These are phyloP conservation scores for Cairina moschata DNA, from an alignment of 2,113 vertebrate species.

Conservation along the genomic window DNA sequence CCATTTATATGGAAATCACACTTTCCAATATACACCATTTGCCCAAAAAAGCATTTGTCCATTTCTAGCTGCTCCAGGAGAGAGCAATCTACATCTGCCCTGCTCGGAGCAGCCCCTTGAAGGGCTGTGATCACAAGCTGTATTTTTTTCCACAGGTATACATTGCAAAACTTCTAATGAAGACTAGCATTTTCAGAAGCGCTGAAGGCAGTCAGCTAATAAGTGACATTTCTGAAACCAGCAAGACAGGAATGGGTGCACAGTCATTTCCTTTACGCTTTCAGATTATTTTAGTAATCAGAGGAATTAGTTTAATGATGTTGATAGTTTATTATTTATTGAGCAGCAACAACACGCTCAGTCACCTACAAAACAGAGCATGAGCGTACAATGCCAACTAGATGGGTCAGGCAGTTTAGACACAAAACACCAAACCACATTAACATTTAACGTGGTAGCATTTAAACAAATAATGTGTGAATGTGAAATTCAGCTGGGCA, in stretches of 20 bases:
- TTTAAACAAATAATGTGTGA: neutral
- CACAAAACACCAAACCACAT: neutral
- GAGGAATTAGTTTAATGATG: neutral
- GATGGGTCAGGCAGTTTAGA: neutral
- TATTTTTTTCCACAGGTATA: neutral
- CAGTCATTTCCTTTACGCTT: neutral
- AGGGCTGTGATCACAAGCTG: neutral
- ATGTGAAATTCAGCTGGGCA: neutral
- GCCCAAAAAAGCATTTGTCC: neutral
- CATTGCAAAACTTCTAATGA: neutral
- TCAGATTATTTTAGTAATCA: neutral
- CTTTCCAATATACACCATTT: neutral
- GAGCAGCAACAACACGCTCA: neutral
- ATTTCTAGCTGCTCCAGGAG: neutral
- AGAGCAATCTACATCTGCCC: neutral
- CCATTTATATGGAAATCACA: neutral
- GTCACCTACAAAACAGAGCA: neutral
- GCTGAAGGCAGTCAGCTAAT: neutral
- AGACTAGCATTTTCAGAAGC: neutral
- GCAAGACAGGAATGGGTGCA: neutral
- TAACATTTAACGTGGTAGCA: neutral
- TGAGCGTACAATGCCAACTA: neutral
- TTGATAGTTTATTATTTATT: conserved; percentile 18
- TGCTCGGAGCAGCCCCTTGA: neutral
- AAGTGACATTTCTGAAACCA: neutral